Conservation (phyloP, 2,888 invertebrate species). For the Diogma glabrata region DNA sequence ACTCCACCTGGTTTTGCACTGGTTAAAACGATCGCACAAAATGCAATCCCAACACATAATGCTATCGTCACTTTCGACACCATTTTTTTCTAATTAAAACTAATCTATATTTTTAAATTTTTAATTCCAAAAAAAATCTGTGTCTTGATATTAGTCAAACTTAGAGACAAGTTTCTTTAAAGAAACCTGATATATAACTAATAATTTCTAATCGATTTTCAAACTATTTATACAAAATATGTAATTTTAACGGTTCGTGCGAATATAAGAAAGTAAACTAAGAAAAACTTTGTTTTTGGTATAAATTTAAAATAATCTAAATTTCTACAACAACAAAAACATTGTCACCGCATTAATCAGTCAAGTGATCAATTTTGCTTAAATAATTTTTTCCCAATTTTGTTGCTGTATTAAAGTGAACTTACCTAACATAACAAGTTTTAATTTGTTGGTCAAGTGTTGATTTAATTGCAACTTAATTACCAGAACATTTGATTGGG, state of each 20-base stretch:
- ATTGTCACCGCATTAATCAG: conserved; percentile 7
- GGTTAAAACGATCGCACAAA: conserved; percentile 17
- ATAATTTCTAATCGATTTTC: background rate
- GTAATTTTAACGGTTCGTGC: no score
- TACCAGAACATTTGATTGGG: no score
- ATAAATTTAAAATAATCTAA: background rate
- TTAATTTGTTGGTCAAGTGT: no score
- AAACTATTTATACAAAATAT: conserved; percentile 9
- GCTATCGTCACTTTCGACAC: conserved; percentile 18
- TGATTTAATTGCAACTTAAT: no score
- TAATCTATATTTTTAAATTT: background rate
- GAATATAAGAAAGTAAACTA: conserved; percentile 4
- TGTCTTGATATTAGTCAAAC: background rate
- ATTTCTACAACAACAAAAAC: no score
- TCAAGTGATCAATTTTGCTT: conserved; percentile 7
- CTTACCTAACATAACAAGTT: no score
- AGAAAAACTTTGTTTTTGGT: conserved; percentile 4
- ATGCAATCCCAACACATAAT: conserved; percentile 16
- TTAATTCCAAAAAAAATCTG: conserved; percentile 8
- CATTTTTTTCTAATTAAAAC: conserved; percentile 13
- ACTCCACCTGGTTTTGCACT: conserved; percentile 19
- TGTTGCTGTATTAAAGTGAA: no score
- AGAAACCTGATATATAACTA: conserved; percentile 5
- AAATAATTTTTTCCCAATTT: no score
- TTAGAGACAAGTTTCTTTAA: conserved; percentile 5